Percentiles rank a stretch among this genome's conserved stretches.
These are phyloP conservation scores for Diaperis boleti DNA, from an alignment of 2,888 invertebrate genomes.

Conservation along the genomic window DNA sequence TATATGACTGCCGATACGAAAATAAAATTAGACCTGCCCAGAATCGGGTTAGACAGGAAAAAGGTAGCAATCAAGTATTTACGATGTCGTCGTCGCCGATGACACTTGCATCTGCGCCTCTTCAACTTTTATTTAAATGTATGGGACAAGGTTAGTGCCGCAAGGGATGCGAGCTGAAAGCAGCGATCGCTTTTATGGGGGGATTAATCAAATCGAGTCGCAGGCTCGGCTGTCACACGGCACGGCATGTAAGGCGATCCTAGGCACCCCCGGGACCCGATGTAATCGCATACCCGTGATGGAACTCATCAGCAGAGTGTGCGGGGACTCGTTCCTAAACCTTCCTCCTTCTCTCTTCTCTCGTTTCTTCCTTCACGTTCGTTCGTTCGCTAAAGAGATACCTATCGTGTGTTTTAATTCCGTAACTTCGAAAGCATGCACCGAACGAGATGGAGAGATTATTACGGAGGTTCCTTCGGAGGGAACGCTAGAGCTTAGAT, in stretches of 20 bases:
- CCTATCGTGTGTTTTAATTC: conserved; percentile 53
- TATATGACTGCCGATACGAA: no score
- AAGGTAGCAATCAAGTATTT: conserved; percentile 22
- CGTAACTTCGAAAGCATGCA: conserved; percentile 18
- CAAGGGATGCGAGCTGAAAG: conserved; percentile 48
- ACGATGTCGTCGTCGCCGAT: conserved; percentile 4
- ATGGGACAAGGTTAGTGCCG: conserved; percentile 39
- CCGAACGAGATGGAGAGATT: neutral
- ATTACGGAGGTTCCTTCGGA: no score
- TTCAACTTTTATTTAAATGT: conserved; percentile 39
- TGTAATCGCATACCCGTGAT: conserved; percentile 61
- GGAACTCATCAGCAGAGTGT: conserved; percentile 61
- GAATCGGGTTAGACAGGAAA: no score
- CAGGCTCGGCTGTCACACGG: conserved; percentile 60
- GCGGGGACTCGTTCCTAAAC: conserved; percentile 51
- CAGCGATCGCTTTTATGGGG: conserved; percentile 59
- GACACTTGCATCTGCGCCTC: conserved; percentile 44
- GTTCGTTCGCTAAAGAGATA: conserved; percentile 35
- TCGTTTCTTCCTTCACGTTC: conserved; percentile 31
- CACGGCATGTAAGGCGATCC: conserved; percentile 61
- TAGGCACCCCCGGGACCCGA: conserved; percentile 56
- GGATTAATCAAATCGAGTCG: conserved; percentile 62
- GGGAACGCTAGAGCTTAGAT: neutral
- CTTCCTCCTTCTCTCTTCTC: conserved; percentile 44
- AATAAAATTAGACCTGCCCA: no score